Evolutionary conservation across 2,113 vertebrate species (phyloP), one percentile per base, ranked within the genome.

Genomic region (Crypturellus undulatus): DNA sequence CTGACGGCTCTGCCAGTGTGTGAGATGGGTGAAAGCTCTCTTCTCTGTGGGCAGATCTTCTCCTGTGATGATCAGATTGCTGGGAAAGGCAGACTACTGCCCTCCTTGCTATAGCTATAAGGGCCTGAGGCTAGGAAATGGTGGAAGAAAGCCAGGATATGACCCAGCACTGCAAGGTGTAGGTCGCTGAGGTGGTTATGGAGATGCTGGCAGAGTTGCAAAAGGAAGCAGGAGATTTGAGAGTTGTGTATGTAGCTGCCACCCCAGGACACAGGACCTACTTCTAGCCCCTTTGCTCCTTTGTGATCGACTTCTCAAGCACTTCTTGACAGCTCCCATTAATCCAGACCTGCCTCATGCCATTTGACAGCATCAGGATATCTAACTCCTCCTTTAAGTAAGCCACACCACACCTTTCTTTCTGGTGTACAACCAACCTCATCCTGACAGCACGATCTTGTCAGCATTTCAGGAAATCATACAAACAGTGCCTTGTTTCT

Each of bases 311-410:
- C 17, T n/a, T 76, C 89, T 72, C 7, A 9, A 52, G 10, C 28
- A 89, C 62, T 64, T 1, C 0, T 0, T 71, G 52, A 76, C 12
- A 84, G 56, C 16, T 72, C 14, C 4, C 1, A 0, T 34, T 89
- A 70, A 72, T 75, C 62, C 28, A 91, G 47, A 94, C 3, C 0
- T 32, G 28, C 18, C 51, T 87, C 47, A 63, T 91, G 26, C 13
- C 21, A 69, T 10, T n/a, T 72, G 81, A 62, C 43, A 71, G 13
- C 40, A 79, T 30, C 63, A 58, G 78, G 81, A 62, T 13, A 42
- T 9, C 4, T 36, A 67, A 90, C 18, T 49, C 49, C 1, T 8
- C 8, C 1, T 70, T 45, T 62, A 45, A 86, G 89, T 47, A 42
- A 56, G n/a, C n/a, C 36, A 78, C 49, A 60, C 56, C 21, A n/a